Conservation (phyloP, 2,888 invertebrate genomes). For the Tetragonisca angustula region DNA sequence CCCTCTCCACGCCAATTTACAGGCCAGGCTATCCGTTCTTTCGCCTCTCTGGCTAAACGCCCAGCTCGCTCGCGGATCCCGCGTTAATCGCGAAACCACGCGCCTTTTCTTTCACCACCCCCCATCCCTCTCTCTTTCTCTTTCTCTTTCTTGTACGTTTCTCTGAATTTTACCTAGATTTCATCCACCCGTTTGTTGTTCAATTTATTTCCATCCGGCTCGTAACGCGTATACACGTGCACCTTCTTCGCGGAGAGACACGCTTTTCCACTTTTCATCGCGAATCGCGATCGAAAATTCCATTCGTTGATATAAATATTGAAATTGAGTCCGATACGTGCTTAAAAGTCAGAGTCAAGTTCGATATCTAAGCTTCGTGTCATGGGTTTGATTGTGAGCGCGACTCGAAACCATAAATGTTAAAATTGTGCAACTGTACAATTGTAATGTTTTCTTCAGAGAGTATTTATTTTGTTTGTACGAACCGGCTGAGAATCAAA, state of each 20-base stretch:
- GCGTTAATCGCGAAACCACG: constrained; percentile 54
- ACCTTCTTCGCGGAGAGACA: not conserved
- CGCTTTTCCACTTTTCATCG: constrained; percentile 17
- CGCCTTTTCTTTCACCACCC: too few species aligned
- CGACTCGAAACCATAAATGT: too few species aligned
- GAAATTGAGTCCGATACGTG: too few species aligned
- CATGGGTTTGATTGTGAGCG: too few species aligned
- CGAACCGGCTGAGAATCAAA: too few species aligned
- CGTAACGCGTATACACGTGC: constrained; percentile 13
- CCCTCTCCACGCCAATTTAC: not conserved
- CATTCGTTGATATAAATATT: not conserved
- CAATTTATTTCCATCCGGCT: constrained; percentile 50
- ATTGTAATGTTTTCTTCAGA: too few species aligned
- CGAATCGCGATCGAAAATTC: constrained; percentile 35
- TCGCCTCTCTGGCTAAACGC: not conserved
- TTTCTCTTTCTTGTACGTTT: not conserved
- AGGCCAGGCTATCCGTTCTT: not conserved
- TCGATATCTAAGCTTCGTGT: too few species aligned
- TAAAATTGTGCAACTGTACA: too few species aligned
- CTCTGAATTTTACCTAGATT: constrained; percentile 41
- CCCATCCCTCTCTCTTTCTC: not conserved
- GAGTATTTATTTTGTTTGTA: too few species aligned
- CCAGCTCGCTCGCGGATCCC: constrained; percentile 19
- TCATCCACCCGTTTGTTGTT: constrained; percentile 17
- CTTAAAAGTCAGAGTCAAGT: too few species aligned